Percentiles rank a stretch among this genome's conserved stretches.
These are phyloP conservation scores for Eidolon helvum DNA, from an alignment of 2,113 vertebrate species.

Conservation along the genomic window DNA sequence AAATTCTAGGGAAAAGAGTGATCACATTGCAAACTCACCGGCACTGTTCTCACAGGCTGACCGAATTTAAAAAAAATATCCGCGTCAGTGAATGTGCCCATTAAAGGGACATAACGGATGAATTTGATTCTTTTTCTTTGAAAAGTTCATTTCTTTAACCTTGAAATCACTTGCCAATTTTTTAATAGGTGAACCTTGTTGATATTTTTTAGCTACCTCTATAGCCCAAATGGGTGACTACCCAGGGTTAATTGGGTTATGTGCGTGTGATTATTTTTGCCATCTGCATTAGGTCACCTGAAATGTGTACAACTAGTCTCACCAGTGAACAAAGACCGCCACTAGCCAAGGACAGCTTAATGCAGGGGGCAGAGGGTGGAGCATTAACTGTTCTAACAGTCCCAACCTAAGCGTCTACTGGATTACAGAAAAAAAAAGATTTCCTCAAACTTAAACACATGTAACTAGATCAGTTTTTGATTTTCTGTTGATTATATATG, in stretches of 20 bases:
- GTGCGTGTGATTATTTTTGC: conserved; percentile 60
- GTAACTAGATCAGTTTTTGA: not conserved
- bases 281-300: conserved; percentile 45
- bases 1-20: conserved; percentile 70
- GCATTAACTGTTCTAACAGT: not conserved
- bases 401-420: not conserved
- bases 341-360: not conserved
- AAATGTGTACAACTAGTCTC: conserved; percentile 56
- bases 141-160: conserved; percentile 68
- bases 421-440: not conserved
- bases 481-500: not conserved
- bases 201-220: conserved; percentile 44
- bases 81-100: conserved; percentile 59
- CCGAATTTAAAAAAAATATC: conserved; percentile 71
- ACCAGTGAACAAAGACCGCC: conserved; percentile 38
- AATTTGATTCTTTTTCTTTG: conserved; percentile 74
- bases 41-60: conserved; percentile 73
- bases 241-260: conserved; percentile 52
- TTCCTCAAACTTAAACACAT: not conserved
- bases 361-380: not conserved
- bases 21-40: conserved; percentile 71
- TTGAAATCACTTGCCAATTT: conserved; percentile 54
- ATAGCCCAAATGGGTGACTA: conserved; percentile 47
- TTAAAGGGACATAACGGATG: conserved; percentile 57
- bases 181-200: conserved; percentile 56